A percentile compares a stretch with the other conserved stretches of the same genome.
Conservation (phyloP, 2,113 vertebrate genomes). For the Stomatorhinus ivindoensis region DNA sequence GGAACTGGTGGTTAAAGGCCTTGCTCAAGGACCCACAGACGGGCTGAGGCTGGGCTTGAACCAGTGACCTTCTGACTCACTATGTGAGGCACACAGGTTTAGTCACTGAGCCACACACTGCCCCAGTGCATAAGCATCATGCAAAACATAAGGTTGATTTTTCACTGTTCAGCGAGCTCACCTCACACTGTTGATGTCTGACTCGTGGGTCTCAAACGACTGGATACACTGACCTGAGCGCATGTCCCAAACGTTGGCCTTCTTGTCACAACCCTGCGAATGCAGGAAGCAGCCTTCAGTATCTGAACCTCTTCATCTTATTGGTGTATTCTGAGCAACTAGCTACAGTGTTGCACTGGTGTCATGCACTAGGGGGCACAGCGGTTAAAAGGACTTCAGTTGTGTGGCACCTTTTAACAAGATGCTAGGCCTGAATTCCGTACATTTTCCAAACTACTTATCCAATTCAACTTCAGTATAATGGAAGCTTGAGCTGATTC, state of each 20-base stretch:
- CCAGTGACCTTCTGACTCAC: too few relatives aligned
- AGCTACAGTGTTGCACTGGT: background rate
- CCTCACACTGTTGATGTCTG: conserved; percentile 97
- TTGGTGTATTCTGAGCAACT: background rate
- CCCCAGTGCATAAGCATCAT: background rate
- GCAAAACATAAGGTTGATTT: background rate
- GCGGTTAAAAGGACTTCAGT: background rate
- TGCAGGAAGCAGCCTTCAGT: background rate
- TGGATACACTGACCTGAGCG: conserved; percentile 93
- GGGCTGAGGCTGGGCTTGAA: too few relatives aligned
- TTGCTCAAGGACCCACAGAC: too few relatives aligned
- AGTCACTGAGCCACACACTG: too few relatives aligned
- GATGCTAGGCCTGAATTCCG: background rate
- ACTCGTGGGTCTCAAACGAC: conserved; percentile 96
- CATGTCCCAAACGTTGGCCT: conserved; percentile 98
- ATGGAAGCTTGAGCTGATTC: background rate
- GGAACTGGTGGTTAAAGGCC: too few relatives aligned
- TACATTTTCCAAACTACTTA: background rate
- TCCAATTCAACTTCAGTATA: background rate
- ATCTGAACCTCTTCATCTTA: background rate
- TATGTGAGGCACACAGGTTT: too few relatives aligned
- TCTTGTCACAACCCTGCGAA: conserved; percentile 91
- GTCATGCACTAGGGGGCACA: background rate
- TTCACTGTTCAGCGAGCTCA: conserved; percentile 48
- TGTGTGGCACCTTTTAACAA: background rate